Evolutionary conservation across 2,797 vertebrate species (phyloP), one percentile per base, ranked within the genome.

Genomic region (Ataeniobius toweri): DNA sequence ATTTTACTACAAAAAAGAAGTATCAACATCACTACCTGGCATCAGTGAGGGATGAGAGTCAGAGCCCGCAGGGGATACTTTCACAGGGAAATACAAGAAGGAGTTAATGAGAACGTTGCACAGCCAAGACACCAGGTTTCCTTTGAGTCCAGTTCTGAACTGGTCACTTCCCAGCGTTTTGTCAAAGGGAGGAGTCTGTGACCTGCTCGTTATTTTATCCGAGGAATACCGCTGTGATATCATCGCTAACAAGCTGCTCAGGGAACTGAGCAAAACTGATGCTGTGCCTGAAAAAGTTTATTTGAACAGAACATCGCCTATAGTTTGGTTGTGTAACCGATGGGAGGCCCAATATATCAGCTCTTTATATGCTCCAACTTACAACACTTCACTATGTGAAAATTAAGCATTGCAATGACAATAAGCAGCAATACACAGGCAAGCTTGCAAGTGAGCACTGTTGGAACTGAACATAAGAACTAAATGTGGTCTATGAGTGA

Each of bases 101-200:
- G 83, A 87, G 82, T 89, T 91, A 91, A 93, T 88, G 80, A 83
- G 59, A 71, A n/a, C 1, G 44, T 39, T 16, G 68, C 71, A 74
- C 18, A 20, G 76, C 31, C 71, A 79, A 81, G 81, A 75, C 77
- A 3, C 58, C 69, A 80, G 69, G 81, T 73, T 80, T 72, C 78
- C 48, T 72, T 44, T 22, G 71, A 61, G 63, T 83, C 73, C 61
- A 48, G 80, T 71, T 51, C 14, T 63, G 68, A 77, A 82, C 86
- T 90, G 91, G 86, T 90, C 90, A 91, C 86, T 90, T 93, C 82
- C 77, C 86, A 89, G 87, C 75, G 83, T 85, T 90, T 91, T 89
- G 88, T 90, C 70, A 76, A 74, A 48, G 79, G 84, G 81, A 72
- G 80, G 78, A 83, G 73, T 85, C 83, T 67, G 13, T 87, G 86